A percentile compares a stretch with the other conserved stretches of the same genome.
phyloP scores from a whole-genome alignment of 2,797 vertebrate species.

The Rhinichthys osculus region DNA sequence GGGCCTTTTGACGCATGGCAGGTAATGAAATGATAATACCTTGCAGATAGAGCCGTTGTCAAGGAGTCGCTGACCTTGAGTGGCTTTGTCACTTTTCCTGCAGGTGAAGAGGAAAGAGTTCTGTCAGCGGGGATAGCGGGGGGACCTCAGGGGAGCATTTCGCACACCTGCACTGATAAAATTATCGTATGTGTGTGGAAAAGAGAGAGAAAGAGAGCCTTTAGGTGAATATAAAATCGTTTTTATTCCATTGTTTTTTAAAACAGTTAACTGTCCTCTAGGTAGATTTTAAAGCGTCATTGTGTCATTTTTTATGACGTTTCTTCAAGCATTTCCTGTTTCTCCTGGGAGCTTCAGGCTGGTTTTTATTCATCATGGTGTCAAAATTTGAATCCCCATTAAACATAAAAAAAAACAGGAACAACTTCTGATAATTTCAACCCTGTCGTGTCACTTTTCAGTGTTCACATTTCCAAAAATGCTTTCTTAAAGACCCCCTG shows the following conservation, averaged over 20 bases:
- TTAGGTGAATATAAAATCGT: slow-evolving; percentile 11
- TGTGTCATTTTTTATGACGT: slow-evolving; percentile 9
- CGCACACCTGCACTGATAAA: slow-evolving; percentile 35
- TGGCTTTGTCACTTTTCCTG: slow-evolving; percentile 50
- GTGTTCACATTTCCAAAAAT: no score
- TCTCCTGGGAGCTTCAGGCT: slow-evolving; percentile 22
- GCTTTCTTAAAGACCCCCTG: no score
- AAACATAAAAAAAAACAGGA: not conserved
- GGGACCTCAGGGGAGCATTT: slow-evolving; percentile 27
- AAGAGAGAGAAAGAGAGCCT: slow-evolving; percentile 1
- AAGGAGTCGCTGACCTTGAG: slow-evolving; percentile 78
- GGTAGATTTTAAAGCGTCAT: slow-evolving; percentile 4
- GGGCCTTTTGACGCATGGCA: slow-evolving; percentile 66
- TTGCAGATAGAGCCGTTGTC: slow-evolving; percentile 72
- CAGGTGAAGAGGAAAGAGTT: slow-evolving; percentile 43
- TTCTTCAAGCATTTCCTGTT: not conserved
- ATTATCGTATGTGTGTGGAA: slow-evolving; percentile 6
- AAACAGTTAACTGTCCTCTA: slow-evolving; percentile 7
- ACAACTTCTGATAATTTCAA: not conserved
- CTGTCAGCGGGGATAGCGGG: slow-evolving; percentile 17
- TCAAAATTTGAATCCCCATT: not conserved
- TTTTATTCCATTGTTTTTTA: slow-evolving; percentile 2
- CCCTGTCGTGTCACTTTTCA: not conserved
- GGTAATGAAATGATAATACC: slow-evolving; percentile 79
- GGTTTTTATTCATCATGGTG: not conserved